Evolutionary conservation across 2,113 vertebrate genomes (phyloP).

Genomic region (Cyrtonyx montezumae): DNA sequence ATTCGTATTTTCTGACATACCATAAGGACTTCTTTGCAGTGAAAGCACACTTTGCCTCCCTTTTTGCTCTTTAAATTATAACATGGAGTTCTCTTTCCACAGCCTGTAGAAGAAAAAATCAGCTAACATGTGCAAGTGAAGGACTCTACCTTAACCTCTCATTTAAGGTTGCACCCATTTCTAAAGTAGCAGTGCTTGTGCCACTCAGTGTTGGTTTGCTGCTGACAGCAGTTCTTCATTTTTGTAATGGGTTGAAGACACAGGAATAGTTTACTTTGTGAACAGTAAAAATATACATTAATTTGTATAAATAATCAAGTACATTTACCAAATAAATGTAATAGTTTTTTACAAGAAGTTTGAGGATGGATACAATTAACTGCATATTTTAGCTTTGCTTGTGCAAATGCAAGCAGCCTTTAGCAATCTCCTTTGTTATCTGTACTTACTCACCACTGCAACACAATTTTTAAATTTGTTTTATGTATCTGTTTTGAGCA

Average conservation of each 20-base stretch:
- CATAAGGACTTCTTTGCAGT: not conserved
- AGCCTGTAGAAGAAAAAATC: not conserved
- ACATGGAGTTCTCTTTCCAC: not conserved
- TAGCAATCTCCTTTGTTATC: not conserved
- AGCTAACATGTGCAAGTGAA: not conserved
- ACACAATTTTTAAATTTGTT: not conserved
- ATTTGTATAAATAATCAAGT: not conserved
- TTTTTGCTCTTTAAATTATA: not conserved
- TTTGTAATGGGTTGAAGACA: not conserved
- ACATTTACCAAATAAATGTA: not conserved
- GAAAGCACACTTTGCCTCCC: not conserved
- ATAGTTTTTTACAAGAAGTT: not conserved
- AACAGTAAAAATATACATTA: not conserved
- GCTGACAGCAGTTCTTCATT: not conserved
- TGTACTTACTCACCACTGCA: not conserved
- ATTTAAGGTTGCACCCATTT: not conserved
- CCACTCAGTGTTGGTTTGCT: not conserved
- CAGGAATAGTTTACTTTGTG: not conserved
- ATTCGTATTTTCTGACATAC: not conserved
- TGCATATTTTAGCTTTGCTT: not conserved
- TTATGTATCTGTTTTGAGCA: not conserved
- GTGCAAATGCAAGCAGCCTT: not conserved
- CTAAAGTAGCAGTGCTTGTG: not conserved
- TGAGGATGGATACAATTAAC: not conserved
- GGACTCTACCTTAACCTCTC: not conserved